A percentile compares a stretch with the other conserved stretches of the same genome.
Conservation (phyloP, 2,113 vertebrate genomes). For the Lasiurus borealis region DNA sequence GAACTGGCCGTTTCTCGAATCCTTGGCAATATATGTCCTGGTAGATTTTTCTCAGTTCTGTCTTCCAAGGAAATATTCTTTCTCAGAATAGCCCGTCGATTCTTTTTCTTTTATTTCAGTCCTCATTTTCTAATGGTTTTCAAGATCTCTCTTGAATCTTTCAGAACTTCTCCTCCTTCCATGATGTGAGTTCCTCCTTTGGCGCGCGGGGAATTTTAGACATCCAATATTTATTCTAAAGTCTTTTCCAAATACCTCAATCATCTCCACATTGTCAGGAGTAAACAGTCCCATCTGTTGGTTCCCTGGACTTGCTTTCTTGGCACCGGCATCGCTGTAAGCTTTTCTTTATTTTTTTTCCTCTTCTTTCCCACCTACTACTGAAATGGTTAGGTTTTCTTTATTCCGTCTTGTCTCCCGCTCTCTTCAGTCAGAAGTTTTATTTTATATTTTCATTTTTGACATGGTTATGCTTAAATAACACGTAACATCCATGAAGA, state of each 20-base stretch:
- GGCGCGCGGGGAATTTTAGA: conserved; percentile 72
- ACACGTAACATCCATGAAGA: conserved; percentile 47
- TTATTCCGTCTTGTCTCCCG: not conserved
- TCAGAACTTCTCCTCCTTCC: conserved; percentile 74
- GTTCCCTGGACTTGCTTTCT: conserved; percentile 52
- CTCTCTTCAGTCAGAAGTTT: conserved; percentile 54
- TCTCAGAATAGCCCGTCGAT: conserved; percentile 25
- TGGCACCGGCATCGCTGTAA: conserved; percentile 1
- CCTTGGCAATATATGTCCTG: not conserved
- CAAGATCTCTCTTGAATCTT: conserved; percentile 73
- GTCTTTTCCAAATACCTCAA: conserved; percentile 77
- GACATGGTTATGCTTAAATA: conserved; percentile 46
- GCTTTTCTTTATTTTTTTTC: conserved; percentile 32
- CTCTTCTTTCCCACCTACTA: not conserved
- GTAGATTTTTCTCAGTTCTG: conserved; percentile 18
- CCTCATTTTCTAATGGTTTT: conserved; percentile 71
- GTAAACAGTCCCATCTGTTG: conserved; percentile 76
- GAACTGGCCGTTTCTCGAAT: not conserved
- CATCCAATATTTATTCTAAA: conserved; percentile 78
- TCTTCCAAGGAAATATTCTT: conserved; percentile 21
- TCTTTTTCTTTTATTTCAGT: conserved; percentile 66
- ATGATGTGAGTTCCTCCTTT: conserved; percentile 64
- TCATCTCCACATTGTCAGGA: conserved; percentile 73
- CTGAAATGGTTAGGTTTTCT: conserved; percentile 12
- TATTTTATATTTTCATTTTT: conserved; percentile 56